Base-by-base conservation (phyloP, 2,888 invertebrate genomes). In the Fabriciana adippe region DNA sequence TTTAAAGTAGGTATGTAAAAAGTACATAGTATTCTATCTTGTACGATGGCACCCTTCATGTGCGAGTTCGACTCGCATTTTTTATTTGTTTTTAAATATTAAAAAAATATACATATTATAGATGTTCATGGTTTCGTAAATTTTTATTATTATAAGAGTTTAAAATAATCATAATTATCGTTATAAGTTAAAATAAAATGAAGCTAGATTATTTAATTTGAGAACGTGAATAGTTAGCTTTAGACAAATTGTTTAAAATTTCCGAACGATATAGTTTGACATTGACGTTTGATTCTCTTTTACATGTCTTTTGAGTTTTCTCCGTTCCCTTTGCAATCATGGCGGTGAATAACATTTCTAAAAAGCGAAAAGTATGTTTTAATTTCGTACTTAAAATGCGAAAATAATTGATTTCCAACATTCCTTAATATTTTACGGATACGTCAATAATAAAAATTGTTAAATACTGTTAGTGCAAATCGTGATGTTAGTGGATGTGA, bases 351-450 rank as follows among this genome's bases (percentile, higher is more conserved):
- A 92, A 90, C 83, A 92, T 92, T 89, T 92, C 92, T 72, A 92
- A 92, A 89, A 92, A 92, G 87, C 92, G 92, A 84, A 92, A 92
- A 92, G 92, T 92, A 92, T 78, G 92, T 91, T 78, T 61, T 76
- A 80, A 77, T 76, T 70, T 73, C 74, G 76, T 74, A 73, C 61
- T 68, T 75, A 71, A 77, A 76, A 70, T 69, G 57, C 53, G 31
- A 64, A 89, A 89, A 88, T 88, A 87, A 69, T 64, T 61, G 55
- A 64, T 57, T 66, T 67, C 70, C 70, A 71, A 47, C 67, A 73
- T 74, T 68, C 64, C 72, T 68, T 51, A 62, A 48, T 55, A 69
- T 54, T 67, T 41, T 72, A 62, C 68, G 48, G 69, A 75, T 71
- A 56, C 67, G 70, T 69, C 70, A 64, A 71, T 68, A 55, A n/a